These are phyloP conservation scores for Rhabdophis nuchalis DNA, from an alignment of 2,797 vertebrate species.

Conservation along the genomic window DNA sequence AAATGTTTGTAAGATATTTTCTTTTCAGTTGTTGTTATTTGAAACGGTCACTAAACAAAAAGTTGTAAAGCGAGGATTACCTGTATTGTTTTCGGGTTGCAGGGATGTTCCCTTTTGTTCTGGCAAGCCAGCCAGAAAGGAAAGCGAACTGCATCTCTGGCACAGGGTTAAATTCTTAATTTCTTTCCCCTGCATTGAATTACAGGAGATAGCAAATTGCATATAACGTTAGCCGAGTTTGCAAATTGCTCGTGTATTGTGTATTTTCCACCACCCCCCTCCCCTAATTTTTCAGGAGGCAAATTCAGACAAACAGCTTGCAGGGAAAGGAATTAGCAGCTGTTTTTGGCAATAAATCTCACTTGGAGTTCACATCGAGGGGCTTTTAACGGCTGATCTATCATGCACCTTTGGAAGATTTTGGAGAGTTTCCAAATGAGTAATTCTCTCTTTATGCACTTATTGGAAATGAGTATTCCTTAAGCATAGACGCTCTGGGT, in stretches of 20 bases:
- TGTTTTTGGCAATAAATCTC: not conserved
- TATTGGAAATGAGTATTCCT: not conserved
- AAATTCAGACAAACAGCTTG: not conserved
- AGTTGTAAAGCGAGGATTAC: not conserved
- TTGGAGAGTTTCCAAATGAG: not conserved
- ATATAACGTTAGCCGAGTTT: not conserved
- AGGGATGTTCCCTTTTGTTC: not conserved
- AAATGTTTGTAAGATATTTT: not conserved
- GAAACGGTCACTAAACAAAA: accelerated
- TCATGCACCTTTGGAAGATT: not conserved
- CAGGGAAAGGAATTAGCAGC: not conserved
- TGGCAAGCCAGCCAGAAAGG: not conserved
- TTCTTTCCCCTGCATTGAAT: not conserved
- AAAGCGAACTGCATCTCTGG: not conserved
- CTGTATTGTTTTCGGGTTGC: not conserved
- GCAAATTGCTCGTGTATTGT: not conserved
- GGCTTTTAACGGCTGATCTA: not conserved
- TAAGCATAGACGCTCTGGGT: not conserved
- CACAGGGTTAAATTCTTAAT: too few relatives aligned
- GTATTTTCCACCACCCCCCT: not conserved
- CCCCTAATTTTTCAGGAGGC: not conserved
- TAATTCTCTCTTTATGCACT: not conserved
- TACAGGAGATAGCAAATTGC: not conserved
- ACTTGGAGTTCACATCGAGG: not conserved
- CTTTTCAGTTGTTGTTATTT: not conserved